Base-by-base conservation (phyloP, 2,797 vertebrate genomes). In the Pipistrellus pygmaeus region DNA sequence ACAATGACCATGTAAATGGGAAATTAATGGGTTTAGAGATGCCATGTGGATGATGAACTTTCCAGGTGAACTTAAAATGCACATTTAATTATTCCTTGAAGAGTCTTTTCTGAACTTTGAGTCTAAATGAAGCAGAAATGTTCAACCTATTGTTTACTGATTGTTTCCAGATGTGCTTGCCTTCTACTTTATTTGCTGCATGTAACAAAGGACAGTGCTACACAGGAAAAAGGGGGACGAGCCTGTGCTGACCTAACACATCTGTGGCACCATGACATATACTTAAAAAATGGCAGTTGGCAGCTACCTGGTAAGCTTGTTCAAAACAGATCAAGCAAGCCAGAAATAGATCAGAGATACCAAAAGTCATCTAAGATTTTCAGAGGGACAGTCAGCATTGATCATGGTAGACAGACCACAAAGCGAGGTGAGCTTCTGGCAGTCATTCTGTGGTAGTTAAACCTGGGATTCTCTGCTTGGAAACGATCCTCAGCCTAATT, bases 51-150 rank as follows among this genome's bases (percentile, higher is more conserved):
- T 69, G 60, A 51, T 69, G 60, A 44, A 83, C 46, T 95, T 93
- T 72, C 82, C 90, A 93, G 80, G 95, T 69, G 78, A 95, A 95
- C 78, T 85, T 83, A 91, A 96, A 97, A 96, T 90, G 77, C 72
- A 91, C 90, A 92, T 96, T 80, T 91, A 96, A 96, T 95, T 90
- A 95, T 90, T 71, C 80, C 81, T 30, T 77, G 13, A 83, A 64
- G 75, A 93, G 60, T 81, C 57, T 92, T 96, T 95, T 83, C 81
- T 94, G 81, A 97, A 88, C 51, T 80, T 83, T 91, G 85, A 76
- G 27, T 90, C 44, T 87, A 96, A 96, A 93, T 90, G 93, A 96
- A 94, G 90, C 82, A 95, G 95, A 96, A 95, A 95, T 91, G 90
- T 94, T 91, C 95, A 78, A 95, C 80, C 91, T 93, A 78, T 85